A percentile compares a stretch with the other conserved stretches of the same genome.
phyloP scores from a whole-genome alignment of 2,113 vertebrate species.

The Paedocypris sp. region DNA sequence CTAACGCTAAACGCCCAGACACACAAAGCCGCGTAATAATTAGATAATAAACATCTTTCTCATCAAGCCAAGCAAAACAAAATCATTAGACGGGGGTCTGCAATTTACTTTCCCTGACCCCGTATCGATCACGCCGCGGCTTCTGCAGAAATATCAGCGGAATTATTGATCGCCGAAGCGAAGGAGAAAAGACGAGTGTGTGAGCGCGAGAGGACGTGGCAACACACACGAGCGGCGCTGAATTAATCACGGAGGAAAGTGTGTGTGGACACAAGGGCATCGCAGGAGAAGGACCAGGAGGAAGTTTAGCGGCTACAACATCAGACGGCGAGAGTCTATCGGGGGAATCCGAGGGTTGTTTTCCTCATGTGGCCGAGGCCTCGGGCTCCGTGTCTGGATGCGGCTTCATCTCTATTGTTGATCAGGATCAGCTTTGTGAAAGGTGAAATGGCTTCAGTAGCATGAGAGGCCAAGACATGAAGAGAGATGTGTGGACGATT shows the following conservation, averaged over 20 bases:
- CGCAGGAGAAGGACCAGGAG: conserved; percentile 41
- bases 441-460: conserved; percentile 20
- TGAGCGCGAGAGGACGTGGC: conserved; percentile 51
- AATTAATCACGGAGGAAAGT: conserved; percentile 69
- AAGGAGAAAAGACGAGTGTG: conserved; percentile 76
- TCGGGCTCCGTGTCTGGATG: conserved; percentile 43
- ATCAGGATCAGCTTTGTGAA: conserved; percentile 34
- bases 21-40: conserved; percentile 42
- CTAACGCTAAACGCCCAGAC: conserved; percentile 28
- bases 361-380: conserved; percentile 48
- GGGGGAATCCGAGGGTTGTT: conserved; percentile 51
- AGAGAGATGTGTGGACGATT: not conserved
- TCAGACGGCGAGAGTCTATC: conserved; percentile 45
- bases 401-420: conserved; percentile 36
- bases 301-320: conserved; percentile 49
- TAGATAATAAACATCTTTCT: conserved; percentile 79
- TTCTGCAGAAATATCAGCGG: conserved; percentile 85
- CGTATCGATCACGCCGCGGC: conserved; percentile 79
- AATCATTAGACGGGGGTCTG: conserved; percentile 74
- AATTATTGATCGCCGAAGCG: conserved; percentile 78
- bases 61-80: conserved; percentile 65
- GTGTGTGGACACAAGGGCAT: conserved; percentile 37
- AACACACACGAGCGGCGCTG: conserved; percentile 69
- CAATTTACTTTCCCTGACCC: conserved; percentile 89
- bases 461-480: conserved; percentile 6